These are phyloP conservation scores for Myxocyprinus asiaticus DNA, from an alignment of 2,113 vertebrate genomes.

Conservation along the genomic window DNA sequence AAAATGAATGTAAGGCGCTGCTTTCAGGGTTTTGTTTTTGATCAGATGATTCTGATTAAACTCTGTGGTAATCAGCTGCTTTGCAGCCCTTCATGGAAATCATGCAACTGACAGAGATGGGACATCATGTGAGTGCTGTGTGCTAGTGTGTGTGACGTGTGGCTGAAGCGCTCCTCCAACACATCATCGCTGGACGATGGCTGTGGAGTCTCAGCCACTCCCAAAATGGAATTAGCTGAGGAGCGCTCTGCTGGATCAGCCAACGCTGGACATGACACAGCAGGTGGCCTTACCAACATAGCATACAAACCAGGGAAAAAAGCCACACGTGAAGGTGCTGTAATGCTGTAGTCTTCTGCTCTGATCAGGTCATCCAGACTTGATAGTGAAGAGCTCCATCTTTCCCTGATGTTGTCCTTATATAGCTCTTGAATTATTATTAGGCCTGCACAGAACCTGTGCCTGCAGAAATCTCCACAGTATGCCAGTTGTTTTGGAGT, in stretches of 20 bases:
- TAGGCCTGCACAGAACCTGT: background rate
- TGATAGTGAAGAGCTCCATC: background rate
- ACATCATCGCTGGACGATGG: slow-evolving; percentile 1
- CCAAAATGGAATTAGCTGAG: slow-evolving; percentile 44
- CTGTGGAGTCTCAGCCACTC: slow-evolving; percentile 13
- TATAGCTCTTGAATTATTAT: background rate
- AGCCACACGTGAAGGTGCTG: slow-evolving; percentile 9
- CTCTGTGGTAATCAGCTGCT: background rate
- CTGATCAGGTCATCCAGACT: slow-evolving; percentile 2
- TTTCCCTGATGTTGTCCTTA: background rate
- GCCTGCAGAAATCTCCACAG: background rate
- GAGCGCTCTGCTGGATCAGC: slow-evolving; percentile 18
- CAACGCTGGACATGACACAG: slow-evolving; percentile 21
- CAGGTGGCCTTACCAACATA: slow-evolving; percentile 38
- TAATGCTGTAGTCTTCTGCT: background rate
- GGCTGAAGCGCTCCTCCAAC: background rate
- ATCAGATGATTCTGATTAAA: slow-evolving; percentile 17
- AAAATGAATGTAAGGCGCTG: slow-evolving; percentile 5
- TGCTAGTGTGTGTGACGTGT: slow-evolving; percentile 7
- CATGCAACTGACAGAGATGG: slow-evolving; percentile 30
- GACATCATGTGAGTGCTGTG: slow-evolving; percentile 7
- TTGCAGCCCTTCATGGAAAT: background rate
- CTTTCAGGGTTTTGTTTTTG: slow-evolving; percentile 2
- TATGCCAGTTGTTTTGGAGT: background rate
- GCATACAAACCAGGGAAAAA: background rate